phyloP scores from a whole-genome alignment of 1,140 invertebrate genomes.

The Heliconius hewitsoni region DNA sequence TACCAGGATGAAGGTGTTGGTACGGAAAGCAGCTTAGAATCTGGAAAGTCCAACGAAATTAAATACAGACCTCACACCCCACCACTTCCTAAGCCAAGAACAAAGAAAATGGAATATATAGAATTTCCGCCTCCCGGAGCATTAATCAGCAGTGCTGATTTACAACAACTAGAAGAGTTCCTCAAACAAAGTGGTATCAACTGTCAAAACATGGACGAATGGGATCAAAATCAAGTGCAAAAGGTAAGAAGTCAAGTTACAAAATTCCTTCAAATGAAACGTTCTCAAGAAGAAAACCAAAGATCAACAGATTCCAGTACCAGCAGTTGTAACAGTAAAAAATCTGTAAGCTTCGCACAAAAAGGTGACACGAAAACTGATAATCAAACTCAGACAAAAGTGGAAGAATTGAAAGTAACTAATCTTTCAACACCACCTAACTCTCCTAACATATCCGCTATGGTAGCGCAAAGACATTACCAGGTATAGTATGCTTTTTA shows the following conservation, averaged over 20 bases:
- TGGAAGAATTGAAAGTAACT: conserved; percentile 72
- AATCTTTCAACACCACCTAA: conserved; percentile 85
- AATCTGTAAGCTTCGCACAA: conserved; percentile 81
- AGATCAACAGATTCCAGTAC: conserved; percentile 86
- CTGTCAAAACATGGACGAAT: conserved; percentile 85
- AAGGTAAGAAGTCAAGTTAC: conserved; percentile 87
- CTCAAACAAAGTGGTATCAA: conserved; percentile 87
- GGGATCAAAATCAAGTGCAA: conserved; percentile 84
- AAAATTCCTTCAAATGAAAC: conserved; percentile 84
- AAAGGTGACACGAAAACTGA: conserved; percentile 69
- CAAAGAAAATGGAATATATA: conserved; percentile 74
- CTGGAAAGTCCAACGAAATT: conserved; percentile 80
- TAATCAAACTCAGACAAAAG: conserved; percentile 56
- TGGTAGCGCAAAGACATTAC: conserved; percentile 79
- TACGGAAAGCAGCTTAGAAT: conserved; percentile 80
- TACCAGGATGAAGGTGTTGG: conserved; percentile 80
- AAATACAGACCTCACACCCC: conserved; percentile 79
- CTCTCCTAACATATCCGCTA: conserved; percentile 86
- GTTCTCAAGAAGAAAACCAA: conserved; percentile 85
- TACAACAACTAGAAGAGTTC: conserved; percentile 87
- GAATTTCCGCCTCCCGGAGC: conserved; percentile 75
- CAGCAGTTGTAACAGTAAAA: conserved; percentile 84
- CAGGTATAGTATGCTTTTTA: conserved; percentile 70
- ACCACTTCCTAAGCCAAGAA: conserved; percentile 74
- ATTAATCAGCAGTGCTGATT: conserved; percentile 83